A percentile compares a stretch with the other conserved stretches of the same genome.
phyloP scores from a whole-genome alignment of 2,888 invertebrate genomes.

The Theretra japonica region DNA sequence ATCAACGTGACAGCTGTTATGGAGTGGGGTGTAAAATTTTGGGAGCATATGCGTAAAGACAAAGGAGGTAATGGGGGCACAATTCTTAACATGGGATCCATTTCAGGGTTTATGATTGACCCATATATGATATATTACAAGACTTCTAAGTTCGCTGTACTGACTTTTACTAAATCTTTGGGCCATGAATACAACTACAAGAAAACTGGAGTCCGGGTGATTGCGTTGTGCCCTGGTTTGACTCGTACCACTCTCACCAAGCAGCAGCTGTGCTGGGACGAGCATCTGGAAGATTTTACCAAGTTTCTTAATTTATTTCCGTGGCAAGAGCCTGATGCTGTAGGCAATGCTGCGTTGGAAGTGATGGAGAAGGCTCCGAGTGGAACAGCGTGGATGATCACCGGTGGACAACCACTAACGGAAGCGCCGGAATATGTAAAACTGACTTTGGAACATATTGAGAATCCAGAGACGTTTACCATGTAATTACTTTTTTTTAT shows the following conservation, averaged over 20 bases:
- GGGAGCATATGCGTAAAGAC: conserved; percentile 49
- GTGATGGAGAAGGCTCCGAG: conserved; percentile 61
- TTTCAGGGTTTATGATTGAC: background rate
- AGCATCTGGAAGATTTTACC: conserved; percentile 14
- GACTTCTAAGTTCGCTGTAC: conserved; percentile 26
- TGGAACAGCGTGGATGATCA: conserved; percentile 64
- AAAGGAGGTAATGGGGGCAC: conserved; percentile 27
- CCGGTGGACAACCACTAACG: conserved; percentile 37
- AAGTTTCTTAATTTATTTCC: background rate
- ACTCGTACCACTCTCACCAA: conserved; percentile 28
- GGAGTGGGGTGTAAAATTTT: conserved; percentile 79
- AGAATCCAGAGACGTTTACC: background rate
- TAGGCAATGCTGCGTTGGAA: conserved; percentile 49
- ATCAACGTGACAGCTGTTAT: conserved; percentile 66
- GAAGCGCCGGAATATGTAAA: conserved; percentile 3
- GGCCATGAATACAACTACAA: conserved; percentile 31
- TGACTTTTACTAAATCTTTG: conserved; percentile 31
- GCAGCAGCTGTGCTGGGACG: background rate
- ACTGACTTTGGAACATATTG: background rate
- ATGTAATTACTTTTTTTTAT: background rate
- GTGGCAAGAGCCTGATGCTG: conserved; percentile 43
- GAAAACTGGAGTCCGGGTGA: conserved; percentile 26
- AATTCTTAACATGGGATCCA: conserved; percentile 10
- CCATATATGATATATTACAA: conserved; percentile 17
- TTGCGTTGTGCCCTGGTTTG: conserved; percentile 25